phyloP scores from a whole-genome alignment of 2,888 invertebrate genomes.

The Rhogogaster chlorosoma region DNA sequence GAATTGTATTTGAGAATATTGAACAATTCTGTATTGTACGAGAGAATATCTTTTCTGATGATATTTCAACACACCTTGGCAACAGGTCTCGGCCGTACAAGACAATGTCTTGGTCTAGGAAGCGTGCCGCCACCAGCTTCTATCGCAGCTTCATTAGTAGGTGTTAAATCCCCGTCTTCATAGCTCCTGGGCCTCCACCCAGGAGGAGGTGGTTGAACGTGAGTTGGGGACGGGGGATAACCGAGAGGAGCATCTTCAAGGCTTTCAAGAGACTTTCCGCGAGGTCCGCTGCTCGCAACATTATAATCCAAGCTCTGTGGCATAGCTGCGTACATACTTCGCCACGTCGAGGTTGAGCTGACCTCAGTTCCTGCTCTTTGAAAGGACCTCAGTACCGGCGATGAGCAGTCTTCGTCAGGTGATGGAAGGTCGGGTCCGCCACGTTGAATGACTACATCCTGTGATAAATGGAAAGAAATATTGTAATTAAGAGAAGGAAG shows the following conservation, averaged over 20 bases:
- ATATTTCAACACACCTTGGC: conserved; percentile 82
- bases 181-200: conserved; percentile 87
- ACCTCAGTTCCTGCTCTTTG: conserved; percentile 65
- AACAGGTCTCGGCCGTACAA: conserved; percentile 89
- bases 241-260: conserved; percentile 85
- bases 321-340: conserved; percentile 75
- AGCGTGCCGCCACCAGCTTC: conserved; percentile 90
- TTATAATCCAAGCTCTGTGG: conserved; percentile 71
- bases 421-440: conserved; percentile 74
- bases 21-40: background rate
- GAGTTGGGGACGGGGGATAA: conserved; percentile 74
- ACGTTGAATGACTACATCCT: conserved; percentile 76
- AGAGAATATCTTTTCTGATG: conserved; percentile 64
- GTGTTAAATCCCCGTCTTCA: conserved; percentile 94
- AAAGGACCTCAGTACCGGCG: conserved; percentile 75
- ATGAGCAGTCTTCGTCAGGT: conserved; percentile 76
- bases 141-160: conserved; percentile 88
- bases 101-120: conserved; percentile 88
- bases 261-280: conserved; percentile 92
- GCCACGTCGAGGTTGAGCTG: conserved; percentile 65
- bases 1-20: background rate
- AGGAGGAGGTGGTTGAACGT: conserved; percentile 65
- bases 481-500: background rate
- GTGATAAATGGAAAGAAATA: conserved; percentile 69
- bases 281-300: conserved; percentile 82